A percentile compares a stretch with the other conserved stretches of the same genome.
Evolutionary conservation across 1,140 invertebrate genomes (phyloP).

Genomic region (Coelopa frigida): DNA sequence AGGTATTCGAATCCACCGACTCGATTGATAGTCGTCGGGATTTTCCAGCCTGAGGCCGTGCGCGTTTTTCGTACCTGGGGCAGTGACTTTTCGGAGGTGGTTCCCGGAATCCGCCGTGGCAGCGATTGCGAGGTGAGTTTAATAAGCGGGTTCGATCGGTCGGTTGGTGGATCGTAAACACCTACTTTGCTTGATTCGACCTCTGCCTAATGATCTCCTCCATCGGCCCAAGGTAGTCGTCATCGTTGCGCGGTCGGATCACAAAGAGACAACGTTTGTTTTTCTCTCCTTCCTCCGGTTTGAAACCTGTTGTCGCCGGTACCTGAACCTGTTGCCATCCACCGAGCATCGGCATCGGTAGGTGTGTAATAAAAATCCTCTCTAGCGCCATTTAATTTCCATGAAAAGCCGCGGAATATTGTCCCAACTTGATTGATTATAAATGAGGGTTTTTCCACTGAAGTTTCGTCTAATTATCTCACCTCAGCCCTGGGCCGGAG

Average conservation of each 20-base stretch:
- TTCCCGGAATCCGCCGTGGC: background rate
- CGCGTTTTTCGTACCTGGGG: too few relatives aligned
- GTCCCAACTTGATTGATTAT: constrained; percentile 10
- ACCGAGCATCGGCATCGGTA: background rate
- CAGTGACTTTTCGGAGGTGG: background rate
- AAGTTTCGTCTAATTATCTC: constrained; percentile 8
- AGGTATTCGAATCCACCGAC: background rate
- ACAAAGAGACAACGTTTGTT: background rate
- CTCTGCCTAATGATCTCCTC: background rate
- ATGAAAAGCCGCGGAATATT: constrained; percentile 5
- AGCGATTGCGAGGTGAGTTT: background rate
- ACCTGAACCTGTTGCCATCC: constrained; percentile 4
- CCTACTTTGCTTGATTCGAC: too few relatives aligned
- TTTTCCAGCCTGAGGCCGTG: constrained; percentile 24
- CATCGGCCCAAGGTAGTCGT: background rate
- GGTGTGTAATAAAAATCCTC: background rate
- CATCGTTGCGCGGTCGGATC: background rate
- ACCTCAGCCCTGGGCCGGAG: too few relatives aligned
- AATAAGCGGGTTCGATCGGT: too few relatives aligned
- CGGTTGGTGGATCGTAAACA: too few relatives aligned
- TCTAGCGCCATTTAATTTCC: constrained; percentile 12
- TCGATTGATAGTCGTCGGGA: constrained; percentile 31
- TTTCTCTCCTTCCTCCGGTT: background rate
- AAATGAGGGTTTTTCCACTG: constrained; percentile 12
- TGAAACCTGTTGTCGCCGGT: background rate